A percentile compares a stretch with the other conserved stretches of the same genome.
phyloP scores from a whole-genome alignment of 2,888 invertebrate species.

The Nymphalis urticae region DNA sequence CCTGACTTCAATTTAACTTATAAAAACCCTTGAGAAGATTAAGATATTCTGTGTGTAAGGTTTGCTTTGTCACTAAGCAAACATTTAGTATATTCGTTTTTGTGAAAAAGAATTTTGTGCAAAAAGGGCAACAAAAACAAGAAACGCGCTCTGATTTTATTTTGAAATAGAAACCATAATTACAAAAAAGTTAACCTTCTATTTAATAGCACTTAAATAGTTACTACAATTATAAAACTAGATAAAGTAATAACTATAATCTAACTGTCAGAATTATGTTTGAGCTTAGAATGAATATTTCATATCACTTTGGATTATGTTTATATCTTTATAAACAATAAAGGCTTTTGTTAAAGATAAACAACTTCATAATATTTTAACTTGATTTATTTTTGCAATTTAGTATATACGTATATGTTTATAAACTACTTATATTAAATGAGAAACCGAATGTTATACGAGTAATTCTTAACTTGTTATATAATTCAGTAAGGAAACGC shows the following conservation, averaged over 20 bases:
- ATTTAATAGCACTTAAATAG: not conserved
- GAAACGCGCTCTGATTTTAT: conserved; percentile 68
- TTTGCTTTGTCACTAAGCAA: conserved; percentile 71
- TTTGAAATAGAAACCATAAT: conserved; percentile 67
- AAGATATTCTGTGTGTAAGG: conserved; percentile 44
- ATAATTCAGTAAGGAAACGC: conserved; percentile 37
- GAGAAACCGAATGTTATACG: too few relatives aligned
- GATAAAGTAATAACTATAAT: too few relatives aligned
- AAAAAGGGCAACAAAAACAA: conserved; percentile 70
- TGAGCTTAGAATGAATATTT: too few relatives aligned
- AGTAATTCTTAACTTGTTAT: not conserved
- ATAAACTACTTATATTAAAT: too few relatives aligned
- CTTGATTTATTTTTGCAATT: too few relatives aligned
- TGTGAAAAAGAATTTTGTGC: conserved; percentile 64
- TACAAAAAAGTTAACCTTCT: conserved; percentile 34
- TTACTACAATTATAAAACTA: too few relatives aligned
- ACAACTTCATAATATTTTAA: too few relatives aligned
- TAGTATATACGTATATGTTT: too few relatives aligned
- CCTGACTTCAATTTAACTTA: conserved; percentile 36
- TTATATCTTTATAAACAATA: too few relatives aligned
- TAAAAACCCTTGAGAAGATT: conserved; percentile 41
- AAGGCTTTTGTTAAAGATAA: too few relatives aligned
- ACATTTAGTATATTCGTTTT: conserved; percentile 66
- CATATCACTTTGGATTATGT: too few relatives aligned
- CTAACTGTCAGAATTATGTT: too few relatives aligned